Percentiles rank a stretch among this genome's conserved stretches.
phyloP scores from a whole-genome alignment of 2,113 vertebrate species.

The Columba livia region DNA sequence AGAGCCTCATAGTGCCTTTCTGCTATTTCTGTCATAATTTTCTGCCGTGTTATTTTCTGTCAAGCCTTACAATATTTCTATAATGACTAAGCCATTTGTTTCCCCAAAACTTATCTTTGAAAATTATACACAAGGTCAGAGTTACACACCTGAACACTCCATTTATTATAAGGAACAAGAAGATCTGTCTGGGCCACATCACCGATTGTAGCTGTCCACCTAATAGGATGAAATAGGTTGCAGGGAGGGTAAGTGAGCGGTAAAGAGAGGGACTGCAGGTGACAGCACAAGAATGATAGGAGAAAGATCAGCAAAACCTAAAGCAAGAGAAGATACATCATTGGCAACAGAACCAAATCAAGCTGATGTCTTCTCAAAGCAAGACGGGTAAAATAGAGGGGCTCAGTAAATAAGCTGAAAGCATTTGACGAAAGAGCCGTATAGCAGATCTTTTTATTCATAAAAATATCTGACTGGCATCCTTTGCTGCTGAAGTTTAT shows the following conservation, averaged over 20 bases:
- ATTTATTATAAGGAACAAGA: conserved; percentile 60
- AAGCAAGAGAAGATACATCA: conserved; percentile 32
- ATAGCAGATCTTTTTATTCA: neutral
- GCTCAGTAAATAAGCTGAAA: conserved; percentile 21
- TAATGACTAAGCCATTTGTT: conserved; percentile 49
- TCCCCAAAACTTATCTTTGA: conserved; percentile 53
- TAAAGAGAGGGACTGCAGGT: conserved; percentile 27
- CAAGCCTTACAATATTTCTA: conserved; percentile 38
- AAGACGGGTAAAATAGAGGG: neutral
- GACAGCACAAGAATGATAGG: conserved; percentile 44
- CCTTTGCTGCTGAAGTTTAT: neutral
- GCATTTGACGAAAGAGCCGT: neutral
- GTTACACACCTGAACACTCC: conserved; percentile 23
- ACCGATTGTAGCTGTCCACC: conserved; percentile 1
- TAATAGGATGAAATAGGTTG: conserved; percentile 26
- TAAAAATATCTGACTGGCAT: neutral
- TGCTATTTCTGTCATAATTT: conserved; percentile 56
- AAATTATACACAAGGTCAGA: conserved; percentile 67
- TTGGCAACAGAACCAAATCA: conserved; percentile 48
- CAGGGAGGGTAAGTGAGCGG: neutral
- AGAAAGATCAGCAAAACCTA: conserved; percentile 57
- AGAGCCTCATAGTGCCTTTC: conserved; percentile 16
- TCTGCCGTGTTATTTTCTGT: conserved; percentile 59
- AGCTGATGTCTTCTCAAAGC: conserved; percentile 43
- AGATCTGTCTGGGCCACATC: conserved; percentile 48